Evolutionary conservation across 2,888 invertebrate species (phyloP), one percentile per base, ranked within the genome.

Genomic region (Lordiphosa andalusiaca): DNA sequence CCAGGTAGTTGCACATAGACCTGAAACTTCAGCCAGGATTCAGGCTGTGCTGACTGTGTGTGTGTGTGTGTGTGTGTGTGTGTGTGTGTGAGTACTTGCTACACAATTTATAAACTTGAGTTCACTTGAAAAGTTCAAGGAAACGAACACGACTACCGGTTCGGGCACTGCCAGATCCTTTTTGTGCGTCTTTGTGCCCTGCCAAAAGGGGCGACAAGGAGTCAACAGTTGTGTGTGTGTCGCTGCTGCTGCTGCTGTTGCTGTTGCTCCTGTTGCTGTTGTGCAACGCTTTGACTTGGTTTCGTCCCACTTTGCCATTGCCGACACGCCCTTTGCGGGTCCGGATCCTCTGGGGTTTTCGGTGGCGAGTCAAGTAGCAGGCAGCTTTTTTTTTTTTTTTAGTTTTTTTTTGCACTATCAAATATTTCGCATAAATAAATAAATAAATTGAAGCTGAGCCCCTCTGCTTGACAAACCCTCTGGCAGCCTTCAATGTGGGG

Each of bases 71-170:
- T 55, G 37, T 47, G 53, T 64, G 66, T 16, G 2, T 1, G 16
- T 16, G 33, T 55, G 37, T 47, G 53, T 64, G 66, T 67, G 57
- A 69, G 73, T 80, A 77, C 77, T 82, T 77, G 83, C 77, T 72
- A 68, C 76, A 80, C 73, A 81, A 81, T 81, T 81, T 77, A 84
- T 67, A 84, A 80, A 81, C 82, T 84, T 84, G 84, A 80, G 80
- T 80, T 84, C 84, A 80, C 81, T 80, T 81, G 71, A 80, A 77
- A 77, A 73, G 80, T 80, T 80, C 80, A 80, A 80, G 80, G 84
- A 69, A 80, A 84, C 77, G 67, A 68, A 36, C 36, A 49, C 50
- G 50, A 36, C 49, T 50, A 44, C 49, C 49, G 55, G 37, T 38
- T 42, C 21, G 37, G 35, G 30, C 21, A 51, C 30, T 39, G 49